Base-by-base conservation (phyloP, 2,113 vertebrate genomes). In the Chloropsis hardwickii region DNA sequence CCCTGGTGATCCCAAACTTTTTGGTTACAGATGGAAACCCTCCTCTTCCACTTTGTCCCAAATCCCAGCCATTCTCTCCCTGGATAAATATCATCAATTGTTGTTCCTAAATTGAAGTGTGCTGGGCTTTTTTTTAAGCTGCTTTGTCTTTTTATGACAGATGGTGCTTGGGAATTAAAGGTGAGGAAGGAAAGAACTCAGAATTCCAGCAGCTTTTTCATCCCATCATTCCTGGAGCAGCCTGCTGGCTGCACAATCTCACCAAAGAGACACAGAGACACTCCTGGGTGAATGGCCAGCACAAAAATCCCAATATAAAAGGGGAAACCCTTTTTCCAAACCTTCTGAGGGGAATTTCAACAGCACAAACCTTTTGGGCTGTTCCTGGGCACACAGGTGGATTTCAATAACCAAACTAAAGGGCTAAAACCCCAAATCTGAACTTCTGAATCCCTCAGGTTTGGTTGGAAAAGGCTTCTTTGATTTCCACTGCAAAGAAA, bases 401-500 rank as follows among this genome's bases (percentile, higher is more conserved):
- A 27, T 73, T 85, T 77, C 62, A 54, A 12, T 13, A 53, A 88
- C 7, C 39, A 58, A 76, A 90, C 13, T 3, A 39, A 86, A 51
- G 23, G 39, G 8, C 6, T 7, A 48, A 42, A 60, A 16, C 0
- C 1, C 10, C 33, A 4, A 56, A 44, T 28, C 7, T 17, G 11
- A 60, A 14, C 45, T 65, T 57, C 12, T 10, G 17, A 37, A 47
- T 25, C 45, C 23, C 73, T 37, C 54, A 66, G 48, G 20, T 56
- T 70, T 39, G 14, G 4, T 20, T 90, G 58, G 57, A 44, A 83
- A 62, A 83, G 23, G 39, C 15, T 74, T 50, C 67, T 54, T 86
- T 83, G 33, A 60, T 31, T 24, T 73, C 39, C 35, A 11, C 21
- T 44, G 42, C 35, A 60, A 53, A 73, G 16, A 35, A 79, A 45